A percentile compares a stretch with the other conserved stretches of the same genome.
Evolutionary conservation across 2,888 invertebrate species (phyloP).

Genomic region (Pristionchus japonicus): DNA sequence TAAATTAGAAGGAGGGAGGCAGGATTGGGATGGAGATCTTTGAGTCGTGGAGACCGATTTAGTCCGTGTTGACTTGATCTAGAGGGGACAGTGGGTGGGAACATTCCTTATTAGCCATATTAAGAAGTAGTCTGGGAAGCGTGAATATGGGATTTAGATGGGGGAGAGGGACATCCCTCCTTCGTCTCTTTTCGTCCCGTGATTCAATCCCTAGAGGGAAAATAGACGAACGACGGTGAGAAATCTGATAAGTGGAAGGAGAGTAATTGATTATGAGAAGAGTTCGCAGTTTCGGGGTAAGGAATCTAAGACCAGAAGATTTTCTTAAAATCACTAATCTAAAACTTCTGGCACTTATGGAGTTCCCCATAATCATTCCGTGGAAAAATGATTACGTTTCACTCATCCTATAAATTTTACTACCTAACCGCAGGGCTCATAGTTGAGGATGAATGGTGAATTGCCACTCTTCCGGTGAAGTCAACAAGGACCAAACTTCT

Average conservation of each 20-base stretch:
- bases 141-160: slow-evolving; percentile 8
- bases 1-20: not conserved
- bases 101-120: not conserved
- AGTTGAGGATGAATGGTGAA: not conserved
- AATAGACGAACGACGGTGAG: slow-evolving; percentile 4
- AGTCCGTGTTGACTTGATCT: not conserved
- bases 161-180: not conserved
- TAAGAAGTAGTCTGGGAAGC: not conserved
- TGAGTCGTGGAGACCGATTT: not conserved
- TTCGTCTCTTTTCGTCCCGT: not conserved
- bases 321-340: too few species aligned
- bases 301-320: too few species aligned
- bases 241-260: not conserved
- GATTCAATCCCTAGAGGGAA: slow-evolving; percentile 19
- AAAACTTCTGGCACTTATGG: too few species aligned
- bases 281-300: not conserved
- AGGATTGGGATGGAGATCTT: not conserved
- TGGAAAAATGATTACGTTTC: too few species aligned
- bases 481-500: too few species aligned
- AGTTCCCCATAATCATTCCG: too few species aligned
- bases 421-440: not conserved
- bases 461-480: too few species aligned
- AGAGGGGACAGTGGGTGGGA: not conserved
- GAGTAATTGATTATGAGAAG: slow-evolving; percentile 2
- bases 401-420: too few species aligned